These are phyloP conservation scores for Tipula confusa DNA, from an alignment of 2,888 invertebrate species.

Conservation along the genomic window DNA sequence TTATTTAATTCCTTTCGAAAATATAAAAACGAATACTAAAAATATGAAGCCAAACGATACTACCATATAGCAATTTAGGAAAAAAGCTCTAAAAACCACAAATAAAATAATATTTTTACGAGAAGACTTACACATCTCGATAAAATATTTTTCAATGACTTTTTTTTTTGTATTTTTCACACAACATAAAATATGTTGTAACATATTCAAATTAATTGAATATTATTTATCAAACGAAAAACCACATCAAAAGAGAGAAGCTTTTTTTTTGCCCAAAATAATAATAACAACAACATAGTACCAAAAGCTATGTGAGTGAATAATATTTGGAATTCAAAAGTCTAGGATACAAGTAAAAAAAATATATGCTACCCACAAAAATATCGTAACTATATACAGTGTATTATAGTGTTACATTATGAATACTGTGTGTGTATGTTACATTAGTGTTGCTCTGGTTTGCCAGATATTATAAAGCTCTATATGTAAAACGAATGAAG, in stretches of 20 bases:
- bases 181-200: slow-evolving; percentile 25
- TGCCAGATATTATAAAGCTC: too few relatives aligned
- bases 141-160: neutral
- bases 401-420: too few relatives aligned
- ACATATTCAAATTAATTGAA: slow-evolving; percentile 25
- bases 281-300: neutral
- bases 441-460: too few relatives aligned
- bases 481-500: too few relatives aligned
- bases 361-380: too few relatives aligned
- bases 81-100: slow-evolving; percentile 3
- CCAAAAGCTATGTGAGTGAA: neutral
- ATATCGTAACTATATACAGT: too few relatives aligned
- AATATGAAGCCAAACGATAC: neutral
- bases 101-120: neutral
- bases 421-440: too few relatives aligned
- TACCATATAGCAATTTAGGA: neutral
- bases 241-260: neutral
- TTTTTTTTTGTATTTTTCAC: neutral
- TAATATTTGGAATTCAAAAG: neutral
- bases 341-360: too few relatives aligned
- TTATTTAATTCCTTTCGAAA: neutral
- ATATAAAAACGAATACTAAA: neutral
- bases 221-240: slow-evolving; percentile 20
- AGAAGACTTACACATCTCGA: neutral
- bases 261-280: neutral